Base-by-base conservation (phyloP, 2,113 vertebrate species). In the Phrynosoma platyrhinos region DNA sequence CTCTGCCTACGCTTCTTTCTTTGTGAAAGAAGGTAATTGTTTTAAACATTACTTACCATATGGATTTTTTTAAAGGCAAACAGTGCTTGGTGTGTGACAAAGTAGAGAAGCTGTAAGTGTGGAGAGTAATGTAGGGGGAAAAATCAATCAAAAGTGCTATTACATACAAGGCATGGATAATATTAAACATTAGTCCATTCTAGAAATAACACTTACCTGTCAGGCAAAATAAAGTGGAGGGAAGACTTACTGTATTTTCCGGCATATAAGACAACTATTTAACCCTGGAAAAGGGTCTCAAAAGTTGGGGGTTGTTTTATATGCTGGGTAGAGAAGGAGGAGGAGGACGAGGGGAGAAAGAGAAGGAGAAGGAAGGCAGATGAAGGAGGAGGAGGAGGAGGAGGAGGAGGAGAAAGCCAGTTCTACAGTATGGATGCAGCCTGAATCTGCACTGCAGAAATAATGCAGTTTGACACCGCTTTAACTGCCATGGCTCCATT, bases 71-170 rank as follows among this genome's bases (percentile, higher is more conserved):
- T 42, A 32, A n/a, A 30, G 14, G 8, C 36, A 40, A 85, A 23
- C 66, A 77, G 25, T 2, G 55, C 13, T 64, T 85, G 36, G 47
- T 77, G 74, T 9, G 9, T 27, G n/a, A 58, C 62, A 64, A 58
- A 55, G 25, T 52, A 0, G 52, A 1, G 27, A 16, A 72, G 40
- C 89, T 88, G 13, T 21, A 88, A 90, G 0, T 3, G 85, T 68
- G 1, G 40, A 74, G 2, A 81, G 5, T 74, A 71, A 69, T 92
- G 62, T 6, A 66, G 80, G 58, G 32, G 27, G 5, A 9, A 30
- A 21, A 87, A 8, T 69, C 14, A 40, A 8, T 16, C 1, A 0
- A 2, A 42, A 78, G 55, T 75, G 1, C 0, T 0, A 71, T 27
- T 85, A 3, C 62, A 30, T 0, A 36, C 53, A 84, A 55, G 62